Base-by-base conservation (phyloP, 2,888 invertebrate genomes). In the Mythimna loreyi region DNA sequence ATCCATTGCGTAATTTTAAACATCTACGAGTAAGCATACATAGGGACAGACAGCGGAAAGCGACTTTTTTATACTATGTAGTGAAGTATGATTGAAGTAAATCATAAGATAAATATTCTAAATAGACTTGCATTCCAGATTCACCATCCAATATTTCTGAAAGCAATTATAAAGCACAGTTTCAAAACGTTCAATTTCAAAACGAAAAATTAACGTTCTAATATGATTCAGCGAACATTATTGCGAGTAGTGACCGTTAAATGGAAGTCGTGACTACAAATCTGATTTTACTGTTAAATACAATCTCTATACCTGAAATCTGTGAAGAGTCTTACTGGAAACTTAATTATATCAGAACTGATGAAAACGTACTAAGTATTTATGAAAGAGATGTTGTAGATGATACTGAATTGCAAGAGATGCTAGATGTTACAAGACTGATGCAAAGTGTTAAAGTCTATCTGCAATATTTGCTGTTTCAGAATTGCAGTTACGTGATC, bases 191-290 rank as follows among this genome's bases (percentile, higher is more conserved):
- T 50, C 30, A 7, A 23, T 50, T 59, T 50, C 9, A 23, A 45
- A 64, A 45, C 47, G 36, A 36, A 59, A 80, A 64, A 30, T 49
- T 40, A 47, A 70, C 49, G 65, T 58, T 74, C 36, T 75, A 67
- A 67, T 65, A 45, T 65, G 62, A 70, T 59, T 62, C 77, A 25
- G 47, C 80, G 64, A 80, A 75, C 45, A 80, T 79, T 60, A 68
- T 59, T 45, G 58, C 58, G 60, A 68, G 64, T 65, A 65, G 71
- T 47, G 33, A 76, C 71, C 77, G 81, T 77, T 80, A 80, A 70
- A 76, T 77, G 58, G 76, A 59, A 56, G 62, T 76, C 77, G 80
- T 77, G 81, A 59, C 62, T 61, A 21, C 55, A 36, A 28, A 59
- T 69, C 56, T 59, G 16, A 19, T 55, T 53, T 59, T 45, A 68